Percentiles rank a stretch among this genome's conserved stretches.
These are phyloP conservation scores for Desmodus rotundus DNA, from an alignment of 2,113 vertebrate genomes.

Conservation along the genomic window DNA sequence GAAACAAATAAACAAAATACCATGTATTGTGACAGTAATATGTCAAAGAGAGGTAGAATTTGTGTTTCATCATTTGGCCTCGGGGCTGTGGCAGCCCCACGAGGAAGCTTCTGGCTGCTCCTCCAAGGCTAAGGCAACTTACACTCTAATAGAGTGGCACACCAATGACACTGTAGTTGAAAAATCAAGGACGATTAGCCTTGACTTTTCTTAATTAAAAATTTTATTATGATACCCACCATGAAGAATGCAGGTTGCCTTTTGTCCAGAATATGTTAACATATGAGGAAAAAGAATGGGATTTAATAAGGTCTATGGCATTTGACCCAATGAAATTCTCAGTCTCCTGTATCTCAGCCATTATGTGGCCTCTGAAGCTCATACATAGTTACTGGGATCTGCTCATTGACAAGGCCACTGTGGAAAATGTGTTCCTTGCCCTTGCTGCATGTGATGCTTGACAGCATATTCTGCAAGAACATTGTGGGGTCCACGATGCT, in stretches of 20 bases:
- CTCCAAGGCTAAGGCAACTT: background rate
- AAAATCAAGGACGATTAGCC: conserved; percentile 18
- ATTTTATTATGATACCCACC: background rate
- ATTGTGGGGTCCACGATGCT: conserved; percentile 50
- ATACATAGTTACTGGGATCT: conserved; percentile 56
- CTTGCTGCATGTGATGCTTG: conserved; percentile 59
- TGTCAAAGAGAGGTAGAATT: background rate
- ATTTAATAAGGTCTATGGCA: conserved; percentile 51
- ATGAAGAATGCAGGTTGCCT: background rate
- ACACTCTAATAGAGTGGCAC: background rate
- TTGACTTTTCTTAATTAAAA: conserved; percentile 58
- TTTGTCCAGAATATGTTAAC: background rate
- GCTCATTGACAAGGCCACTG: conserved; percentile 43
- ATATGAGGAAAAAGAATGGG: background rate
- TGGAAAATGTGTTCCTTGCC: conserved; percentile 55
- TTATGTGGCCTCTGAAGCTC: conserved; percentile 41
- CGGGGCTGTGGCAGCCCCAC: too few species aligned
- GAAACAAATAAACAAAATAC: background rate
- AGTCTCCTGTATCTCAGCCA: conserved; percentile 38
- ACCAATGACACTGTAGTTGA: background rate
- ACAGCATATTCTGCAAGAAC: conserved; percentile 51
- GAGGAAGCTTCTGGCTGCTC: background rate
- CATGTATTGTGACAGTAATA: background rate
- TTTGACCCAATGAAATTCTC: conserved; percentile 65
- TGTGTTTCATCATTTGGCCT: background rate